These are phyloP conservation scores for Bacillus rossius DNA, from an alignment of 1,140 invertebrate species.

Conservation along the genomic window DNA sequence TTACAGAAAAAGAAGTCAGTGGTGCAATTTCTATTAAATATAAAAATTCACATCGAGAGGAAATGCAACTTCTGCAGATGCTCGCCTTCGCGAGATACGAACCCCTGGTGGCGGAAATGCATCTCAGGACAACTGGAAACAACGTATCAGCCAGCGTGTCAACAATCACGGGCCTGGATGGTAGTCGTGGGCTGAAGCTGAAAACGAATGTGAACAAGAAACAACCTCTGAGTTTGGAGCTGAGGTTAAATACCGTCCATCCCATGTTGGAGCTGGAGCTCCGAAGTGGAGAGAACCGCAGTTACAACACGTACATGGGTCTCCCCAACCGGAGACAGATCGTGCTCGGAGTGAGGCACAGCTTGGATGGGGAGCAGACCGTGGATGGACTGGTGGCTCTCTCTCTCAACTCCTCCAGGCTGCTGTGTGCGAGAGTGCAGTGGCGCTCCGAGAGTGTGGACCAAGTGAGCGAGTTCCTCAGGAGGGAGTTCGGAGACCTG, in stretches of 20 bases:
- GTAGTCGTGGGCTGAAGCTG: neutral
- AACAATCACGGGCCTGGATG: neutral
- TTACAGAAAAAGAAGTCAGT: neutral
- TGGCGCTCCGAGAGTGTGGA: constrained; percentile 4
- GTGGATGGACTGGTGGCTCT: constrained; percentile 1
- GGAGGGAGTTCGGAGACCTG: constrained; percentile 8
- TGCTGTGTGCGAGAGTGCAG: constrained; percentile 5
- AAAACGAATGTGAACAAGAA: constrained; percentile 1
- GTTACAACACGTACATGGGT: constrained; percentile 1
- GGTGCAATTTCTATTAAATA: constrained; percentile 1
- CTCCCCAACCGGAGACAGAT: neutral
- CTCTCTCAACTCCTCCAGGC: constrained; percentile 6
- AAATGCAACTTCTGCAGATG: neutral
- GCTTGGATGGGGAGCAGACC: neutral
- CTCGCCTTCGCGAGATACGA: neutral
- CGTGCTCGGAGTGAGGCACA: neutral
- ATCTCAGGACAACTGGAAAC: neutral
- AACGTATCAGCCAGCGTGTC: neutral
- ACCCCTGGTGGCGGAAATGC: neutral
- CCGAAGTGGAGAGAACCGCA: neutral
- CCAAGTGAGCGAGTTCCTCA: neutral
- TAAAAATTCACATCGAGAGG: neutral
- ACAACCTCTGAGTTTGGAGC: neutral
- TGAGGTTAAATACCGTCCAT: neutral
- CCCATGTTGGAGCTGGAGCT: constrained; percentile 3